These are phyloP conservation scores for Saccopteryx leptura DNA, from an alignment of 2,113 vertebrate species.

Conservation along the genomic window DNA sequence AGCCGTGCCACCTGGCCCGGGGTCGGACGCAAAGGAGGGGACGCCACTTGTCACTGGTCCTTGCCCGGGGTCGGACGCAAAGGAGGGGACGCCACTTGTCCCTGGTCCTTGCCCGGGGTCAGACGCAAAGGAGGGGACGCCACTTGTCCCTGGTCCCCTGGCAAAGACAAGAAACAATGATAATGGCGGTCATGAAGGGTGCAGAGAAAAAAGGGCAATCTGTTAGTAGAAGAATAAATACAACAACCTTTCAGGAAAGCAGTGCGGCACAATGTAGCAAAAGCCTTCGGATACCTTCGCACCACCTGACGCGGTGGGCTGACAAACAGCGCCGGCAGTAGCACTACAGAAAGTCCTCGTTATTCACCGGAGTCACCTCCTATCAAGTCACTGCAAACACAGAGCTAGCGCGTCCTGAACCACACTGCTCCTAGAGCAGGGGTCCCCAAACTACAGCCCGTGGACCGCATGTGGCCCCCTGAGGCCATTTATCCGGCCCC, in stretches of 20 bases:
- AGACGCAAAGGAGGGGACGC: not conserved
- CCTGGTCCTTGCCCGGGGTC: not conserved
- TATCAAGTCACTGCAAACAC: not conserved
- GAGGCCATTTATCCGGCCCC: no score
- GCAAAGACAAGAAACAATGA: not conserved
- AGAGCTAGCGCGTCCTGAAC: fast-evolving
- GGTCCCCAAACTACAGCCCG: no score
- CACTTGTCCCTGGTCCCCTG: not conserved
- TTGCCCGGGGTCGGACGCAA: not conserved
- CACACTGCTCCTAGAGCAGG: not conserved
- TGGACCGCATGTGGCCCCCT: no score
- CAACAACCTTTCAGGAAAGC: not conserved
- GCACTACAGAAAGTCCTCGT: fast-evolving
- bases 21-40: not conserved
- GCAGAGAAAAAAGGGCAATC: not conserved
- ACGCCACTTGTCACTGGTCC: not conserved
- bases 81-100: not conserved
- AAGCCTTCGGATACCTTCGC: not conserved
- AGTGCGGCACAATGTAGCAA: not conserved
- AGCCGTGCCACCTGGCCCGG: not conserved
- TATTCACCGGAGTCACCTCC: fast-evolving
- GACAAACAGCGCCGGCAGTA: not conserved
- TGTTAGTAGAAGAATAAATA: fast-evolving
- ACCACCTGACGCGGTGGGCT: not conserved
- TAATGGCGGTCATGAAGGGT: fast-evolving